Conservation (phyloP, 2,888 invertebrate genomes). For the Omphaloscelis lunosa region DNA sequence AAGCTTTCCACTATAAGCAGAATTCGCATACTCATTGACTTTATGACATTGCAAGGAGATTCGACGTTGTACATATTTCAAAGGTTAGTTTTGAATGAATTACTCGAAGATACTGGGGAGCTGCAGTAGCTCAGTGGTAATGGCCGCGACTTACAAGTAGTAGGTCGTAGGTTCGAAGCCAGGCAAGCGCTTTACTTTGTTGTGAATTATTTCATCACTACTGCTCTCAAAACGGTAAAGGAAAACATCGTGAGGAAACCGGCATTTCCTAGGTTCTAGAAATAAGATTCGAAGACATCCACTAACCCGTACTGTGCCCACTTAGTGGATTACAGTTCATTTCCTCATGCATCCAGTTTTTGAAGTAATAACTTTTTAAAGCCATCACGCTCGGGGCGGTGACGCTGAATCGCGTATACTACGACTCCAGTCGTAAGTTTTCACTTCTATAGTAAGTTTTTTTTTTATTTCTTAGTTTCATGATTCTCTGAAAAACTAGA, state of each 20-base stretch:
- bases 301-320: background rate
- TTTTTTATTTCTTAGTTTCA: background rate
- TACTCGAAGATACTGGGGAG: background rate
- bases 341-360: background rate
- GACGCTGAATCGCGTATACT: no score
- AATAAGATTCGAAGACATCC: background rate
- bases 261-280: no score
- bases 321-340: background rate
- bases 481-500: background rate
- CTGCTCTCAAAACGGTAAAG: no score
- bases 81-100: background rate
- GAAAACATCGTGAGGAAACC: no score
- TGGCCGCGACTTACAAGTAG: no score
- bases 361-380: no score
- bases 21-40: constrained; percentile 27
- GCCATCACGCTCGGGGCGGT: no score
- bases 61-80: background rate
- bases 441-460: no score
- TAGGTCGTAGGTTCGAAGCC: no score
- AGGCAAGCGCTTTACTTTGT: no score
- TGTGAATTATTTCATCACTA: background rate
- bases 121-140: no score
- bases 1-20: background rate
- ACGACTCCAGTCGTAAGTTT: background rate
- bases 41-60: constrained; percentile 14